Percentiles rank a stretch among this genome's conserved stretches.
Evolutionary conservation across 2,888 invertebrate genomes (phyloP).

Genomic region (Spisula subtruncata): DNA sequence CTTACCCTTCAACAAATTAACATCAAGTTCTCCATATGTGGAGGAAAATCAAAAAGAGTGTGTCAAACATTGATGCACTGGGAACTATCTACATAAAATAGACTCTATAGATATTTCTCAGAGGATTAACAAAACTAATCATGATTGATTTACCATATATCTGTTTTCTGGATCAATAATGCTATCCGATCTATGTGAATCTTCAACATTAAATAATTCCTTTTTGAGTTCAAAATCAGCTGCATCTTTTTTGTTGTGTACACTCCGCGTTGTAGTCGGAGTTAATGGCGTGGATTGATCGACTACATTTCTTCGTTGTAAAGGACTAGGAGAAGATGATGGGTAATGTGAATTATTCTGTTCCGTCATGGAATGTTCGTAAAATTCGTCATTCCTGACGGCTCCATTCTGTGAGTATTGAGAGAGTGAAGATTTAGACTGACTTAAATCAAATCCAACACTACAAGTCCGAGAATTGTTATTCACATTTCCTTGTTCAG

Average conservation of each 20-base stretch:
- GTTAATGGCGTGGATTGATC: conserved; percentile 81
- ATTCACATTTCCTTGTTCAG: conserved; percentile 31
- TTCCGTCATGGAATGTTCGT: conserved; percentile 62
- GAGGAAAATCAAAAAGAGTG: no score
- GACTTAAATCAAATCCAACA: conserved; percentile 71
- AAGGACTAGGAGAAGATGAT: conserved; percentile 76
- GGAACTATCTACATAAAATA: no score
- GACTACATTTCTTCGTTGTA: conserved; percentile 75
- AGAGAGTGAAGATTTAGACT: conserved; percentile 50
- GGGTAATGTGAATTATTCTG: conserved; percentile 60
- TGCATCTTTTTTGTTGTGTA: conserved; percentile 13
- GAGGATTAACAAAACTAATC: no score
- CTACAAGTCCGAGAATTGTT: conserved; percentile 47
- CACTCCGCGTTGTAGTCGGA: conserved; percentile 47
- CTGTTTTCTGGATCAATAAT: conserved; percentile 65
- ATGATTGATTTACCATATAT: conserved; percentile 64
- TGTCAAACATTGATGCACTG: no score
- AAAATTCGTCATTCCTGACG: conserved; percentile 71
- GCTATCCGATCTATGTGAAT: conserved; percentile 44
- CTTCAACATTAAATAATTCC: conserved; percentile 66
- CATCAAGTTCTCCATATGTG: no score
- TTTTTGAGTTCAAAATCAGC: conserved; percentile 64
- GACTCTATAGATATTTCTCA: no score
- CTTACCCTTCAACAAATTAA: no score
- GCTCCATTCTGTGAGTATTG: conserved; percentile 48